Base-by-base conservation (phyloP, 2,888 invertebrate species). In the Drosophila tripunctata region DNA sequence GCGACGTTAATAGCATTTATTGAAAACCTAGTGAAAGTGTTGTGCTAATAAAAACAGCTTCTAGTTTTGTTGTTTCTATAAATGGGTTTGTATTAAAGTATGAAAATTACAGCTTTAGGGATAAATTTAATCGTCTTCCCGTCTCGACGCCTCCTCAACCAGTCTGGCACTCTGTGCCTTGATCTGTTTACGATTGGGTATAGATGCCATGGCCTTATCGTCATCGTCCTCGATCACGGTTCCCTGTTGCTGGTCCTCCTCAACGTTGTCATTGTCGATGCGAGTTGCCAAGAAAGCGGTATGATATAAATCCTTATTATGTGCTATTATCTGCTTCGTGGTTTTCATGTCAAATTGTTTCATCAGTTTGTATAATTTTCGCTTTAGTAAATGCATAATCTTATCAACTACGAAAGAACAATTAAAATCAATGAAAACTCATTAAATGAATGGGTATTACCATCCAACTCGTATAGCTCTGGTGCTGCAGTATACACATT, bases 181-280 rank as follows among this genome's bases (percentile, higher is more conserved):
- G 6, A 91, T 86, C 66, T 89, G 88, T 22, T 89, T 89, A n/a
- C 91, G 89, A 66, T 82, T 90, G 1, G 88, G 90, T 4, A 89
- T 75, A 70, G 58, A 73, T 36, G 75, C 81, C 57, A 69, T 36
- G 0, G 50, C 68, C 51, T 86, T 89, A n/a, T 61, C 55, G 40
- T 79, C 73, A 38, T 75, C 85, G 10, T 81, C 86, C 7, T 78
- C 83, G 2, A 54, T 14, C 2, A 19, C 31, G 1, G 19, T 1
- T 7, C 8, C 30, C 1, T 51, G 45, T 5, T 48, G 31, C n/a
- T 62, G 51, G 0, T 57, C 71, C 3, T 19, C 27, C 6, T 69
- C 58, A 7, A 41, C 31, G n/a, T 17, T 10, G 12, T 57, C 48
- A 1, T 35, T 5, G 15, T 24, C 22, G 6, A 24, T 5, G 22